A percentile compares a stretch with the other conserved stretches of the same genome.
Conservation (phyloP, 1,140 invertebrate species). For the Acromyrmex charruanus region DNA sequence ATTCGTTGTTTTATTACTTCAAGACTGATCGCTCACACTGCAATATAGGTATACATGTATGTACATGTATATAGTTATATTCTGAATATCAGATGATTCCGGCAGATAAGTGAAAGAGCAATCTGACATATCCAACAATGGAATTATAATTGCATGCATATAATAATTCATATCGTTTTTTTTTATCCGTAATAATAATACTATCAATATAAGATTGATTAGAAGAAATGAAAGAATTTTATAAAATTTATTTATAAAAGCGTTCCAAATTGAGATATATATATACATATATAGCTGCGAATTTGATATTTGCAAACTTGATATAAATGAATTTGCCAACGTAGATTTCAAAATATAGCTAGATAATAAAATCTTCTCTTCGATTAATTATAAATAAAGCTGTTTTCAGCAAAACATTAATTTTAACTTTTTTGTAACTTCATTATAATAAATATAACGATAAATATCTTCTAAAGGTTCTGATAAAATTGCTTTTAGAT, state of each 20-base stretch:
- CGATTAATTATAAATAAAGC: neutral
- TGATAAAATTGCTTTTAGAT: neutral
- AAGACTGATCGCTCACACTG: neutral
- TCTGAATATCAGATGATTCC: conserved; percentile 30
- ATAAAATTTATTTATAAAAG: too few relatives aligned
- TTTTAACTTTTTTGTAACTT: neutral
- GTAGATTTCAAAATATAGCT: neutral
- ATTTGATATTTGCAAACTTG: neutral
- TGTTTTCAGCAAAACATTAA: neutral
- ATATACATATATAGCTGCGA: neutral
- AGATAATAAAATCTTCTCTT: neutral
- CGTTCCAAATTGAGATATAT: neutral
- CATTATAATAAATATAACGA: neutral
- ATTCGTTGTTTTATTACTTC: conserved; percentile 1
- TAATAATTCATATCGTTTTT: neutral
- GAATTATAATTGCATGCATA: neutral
- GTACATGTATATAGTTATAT: neutral
- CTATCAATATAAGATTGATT: neutral
- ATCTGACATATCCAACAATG: conserved; percentile 17
- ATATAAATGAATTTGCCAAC: conserved; percentile 3
- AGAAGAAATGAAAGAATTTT: neutral
- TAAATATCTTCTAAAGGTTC: neutral
- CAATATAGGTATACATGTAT: neutral
- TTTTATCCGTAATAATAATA: neutral
- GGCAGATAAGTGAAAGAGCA: conserved; percentile 22